These are phyloP conservation scores for Drosophila pallidifrons DNA, from an alignment of 1,140 invertebrate species.

Conservation along the genomic window DNA sequence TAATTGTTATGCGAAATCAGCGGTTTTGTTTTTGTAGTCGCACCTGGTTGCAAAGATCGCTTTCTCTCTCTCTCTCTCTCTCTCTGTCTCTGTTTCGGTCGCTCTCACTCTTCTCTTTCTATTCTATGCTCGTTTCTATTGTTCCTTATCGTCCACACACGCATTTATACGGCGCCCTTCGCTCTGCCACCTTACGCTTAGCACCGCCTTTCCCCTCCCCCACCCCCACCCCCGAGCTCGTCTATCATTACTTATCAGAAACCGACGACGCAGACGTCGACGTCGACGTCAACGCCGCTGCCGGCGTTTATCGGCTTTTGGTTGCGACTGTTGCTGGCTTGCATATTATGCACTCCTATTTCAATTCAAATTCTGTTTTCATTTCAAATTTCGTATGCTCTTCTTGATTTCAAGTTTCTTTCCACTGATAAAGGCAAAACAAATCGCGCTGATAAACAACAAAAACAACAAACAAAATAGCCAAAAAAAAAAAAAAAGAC, in stretches of 20 bases:
- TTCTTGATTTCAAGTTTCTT: constrained; percentile 46
- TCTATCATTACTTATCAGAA: constrained; percentile 32
- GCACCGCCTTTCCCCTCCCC: not conserved
- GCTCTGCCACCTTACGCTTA: constrained; percentile 2
- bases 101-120: not conserved
- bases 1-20: constrained; percentile 34
- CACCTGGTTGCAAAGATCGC: constrained; percentile 42
- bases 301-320: constrained; percentile 10
- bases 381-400: constrained; percentile 12
- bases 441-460: constrained; percentile 18
- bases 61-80: not conserved
- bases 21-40: constrained; percentile 34
- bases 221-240: not conserved
- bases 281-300: constrained; percentile 26
- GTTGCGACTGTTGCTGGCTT: constrained; percentile 3
- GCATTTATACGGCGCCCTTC: constrained; percentile 45
- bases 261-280: constrained; percentile 1
- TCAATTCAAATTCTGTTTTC: constrained; percentile 34
- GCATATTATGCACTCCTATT: constrained; percentile 40
- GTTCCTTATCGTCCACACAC: constrained; percentile 57
- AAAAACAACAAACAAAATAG: constrained; percentile 6
- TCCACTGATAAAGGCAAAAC: constrained; percentile 52
- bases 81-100: not conserved
- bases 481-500: too few relatives aligned
- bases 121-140: not conserved